Evolutionary conservation across 2,888 invertebrate genomes (phyloP).

Genomic region (Crocallis elinguaria): DNA sequence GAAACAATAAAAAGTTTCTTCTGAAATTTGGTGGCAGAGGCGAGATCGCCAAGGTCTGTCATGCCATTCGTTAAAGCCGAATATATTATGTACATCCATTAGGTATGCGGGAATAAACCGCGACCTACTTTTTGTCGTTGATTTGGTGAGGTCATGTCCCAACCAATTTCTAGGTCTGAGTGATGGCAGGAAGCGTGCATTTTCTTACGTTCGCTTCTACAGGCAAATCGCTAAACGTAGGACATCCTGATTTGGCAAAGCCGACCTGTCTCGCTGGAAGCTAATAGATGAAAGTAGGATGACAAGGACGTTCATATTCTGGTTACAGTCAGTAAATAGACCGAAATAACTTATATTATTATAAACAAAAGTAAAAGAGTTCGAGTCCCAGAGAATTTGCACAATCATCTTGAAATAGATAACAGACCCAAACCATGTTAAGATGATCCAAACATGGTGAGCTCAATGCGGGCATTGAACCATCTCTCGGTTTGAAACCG

Average conservation of each 20-base stretch:
- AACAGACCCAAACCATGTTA: slow-evolving; percentile 17
- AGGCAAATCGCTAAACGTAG: slow-evolving; percentile 48
- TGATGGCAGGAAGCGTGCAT: slow-evolving; percentile 65
- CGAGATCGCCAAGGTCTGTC: not conserved
- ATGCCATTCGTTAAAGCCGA: slow-evolving; percentile 4
- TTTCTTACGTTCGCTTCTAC: slow-evolving; percentile 55
- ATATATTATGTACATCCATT: slow-evolving; percentile 12
- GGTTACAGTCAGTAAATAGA: not conserved
- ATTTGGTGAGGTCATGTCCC: slow-evolving; percentile 63
- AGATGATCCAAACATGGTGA: slow-evolving; percentile 25
- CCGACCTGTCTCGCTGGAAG: slow-evolving; percentile 48
- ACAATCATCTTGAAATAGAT: slow-evolving; percentile 19
- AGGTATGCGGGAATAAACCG: slow-evolving; percentile 31
- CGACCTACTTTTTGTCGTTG: slow-evolving; percentile 54
- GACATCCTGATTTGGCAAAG: slow-evolving; percentile 50
- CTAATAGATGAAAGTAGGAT: slow-evolving; percentile 53
- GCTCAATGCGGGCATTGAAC: slow-evolving; percentile 33
- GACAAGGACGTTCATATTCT: slow-evolving; percentile 39
- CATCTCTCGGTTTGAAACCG: slow-evolving; percentile 24
- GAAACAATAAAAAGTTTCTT: not conserved
- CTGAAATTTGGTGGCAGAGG: not conserved
- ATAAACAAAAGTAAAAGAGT: not conserved
- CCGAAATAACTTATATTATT: not conserved
- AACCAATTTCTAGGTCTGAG: slow-evolving; percentile 55
- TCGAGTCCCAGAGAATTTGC: slow-evolving; percentile 5